A percentile compares a stretch with the other conserved stretches of the same genome.
These are phyloP conservation scores for Papilio protenor DNA, from an alignment of 2,888 invertebrate genomes.

Conservation along the genomic window DNA sequence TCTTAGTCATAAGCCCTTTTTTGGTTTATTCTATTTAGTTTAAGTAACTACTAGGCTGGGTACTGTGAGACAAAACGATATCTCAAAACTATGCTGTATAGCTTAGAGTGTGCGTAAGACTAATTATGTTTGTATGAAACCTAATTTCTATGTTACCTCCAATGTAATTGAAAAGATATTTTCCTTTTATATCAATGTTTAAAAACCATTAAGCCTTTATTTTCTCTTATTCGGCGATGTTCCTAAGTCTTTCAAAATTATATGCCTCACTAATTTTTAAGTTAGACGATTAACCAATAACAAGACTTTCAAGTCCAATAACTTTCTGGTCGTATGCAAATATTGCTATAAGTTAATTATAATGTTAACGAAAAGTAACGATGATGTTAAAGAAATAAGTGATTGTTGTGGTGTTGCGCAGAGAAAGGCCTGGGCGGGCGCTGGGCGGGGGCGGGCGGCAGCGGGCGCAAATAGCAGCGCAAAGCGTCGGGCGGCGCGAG, in stretches of 20 bases:
- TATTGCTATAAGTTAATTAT: conserved; percentile 30
- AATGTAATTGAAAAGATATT: not conserved
- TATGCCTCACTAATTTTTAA: not conserved
- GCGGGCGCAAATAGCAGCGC: conserved; percentile 79
- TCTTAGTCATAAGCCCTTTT: too few species aligned
- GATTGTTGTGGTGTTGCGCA: conserved; percentile 75
- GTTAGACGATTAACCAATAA: not conserved
- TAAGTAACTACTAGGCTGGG: not conserved
- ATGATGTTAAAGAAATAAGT: conserved; percentile 62
- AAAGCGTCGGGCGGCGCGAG: conserved; percentile 50
- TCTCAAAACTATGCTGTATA: not conserved
- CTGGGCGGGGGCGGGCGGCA: conserved; percentile 57
- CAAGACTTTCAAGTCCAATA: not conserved
- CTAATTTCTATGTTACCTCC: not conserved
- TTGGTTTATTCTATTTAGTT: too few species aligned
- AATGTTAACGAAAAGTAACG: conserved; percentile 38
- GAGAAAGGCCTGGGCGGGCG: conserved; percentile 78
- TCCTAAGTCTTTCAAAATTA: not conserved
- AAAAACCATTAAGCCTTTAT: not conserved
- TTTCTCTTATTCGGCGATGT: not conserved
- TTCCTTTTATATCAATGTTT: not conserved
- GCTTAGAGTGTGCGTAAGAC: too few species aligned
- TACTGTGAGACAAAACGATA: not conserved
- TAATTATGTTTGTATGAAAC: not conserved
- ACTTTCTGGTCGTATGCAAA: not conserved